Conservation (phyloP, 2,797 vertebrate genomes). For the Gobio occitaniae region DNA sequence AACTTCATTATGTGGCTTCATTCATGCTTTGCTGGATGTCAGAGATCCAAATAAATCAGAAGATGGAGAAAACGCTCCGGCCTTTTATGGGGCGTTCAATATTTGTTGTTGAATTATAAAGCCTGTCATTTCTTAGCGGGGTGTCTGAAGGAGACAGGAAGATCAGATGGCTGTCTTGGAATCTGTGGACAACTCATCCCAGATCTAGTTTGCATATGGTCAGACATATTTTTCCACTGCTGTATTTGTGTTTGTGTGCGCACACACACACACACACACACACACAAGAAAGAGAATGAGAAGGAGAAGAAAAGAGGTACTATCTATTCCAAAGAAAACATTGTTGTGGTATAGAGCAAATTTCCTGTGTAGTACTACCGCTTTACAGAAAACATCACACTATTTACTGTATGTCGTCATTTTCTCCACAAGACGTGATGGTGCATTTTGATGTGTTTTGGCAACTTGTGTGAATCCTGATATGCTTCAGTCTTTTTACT, state of each 20-base stretch:
- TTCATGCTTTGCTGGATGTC: conserved; percentile 48
- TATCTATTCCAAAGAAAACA: conserved; percentile 27
- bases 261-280: no score
- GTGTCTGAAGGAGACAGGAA: conserved; percentile 29
- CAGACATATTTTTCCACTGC: conserved; percentile 35
- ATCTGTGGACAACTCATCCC: conserved; percentile 29
- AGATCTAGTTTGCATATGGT: conserved; percentile 32
- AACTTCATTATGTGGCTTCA: conserved; percentile 53
- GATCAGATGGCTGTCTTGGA: conserved; percentile 27
- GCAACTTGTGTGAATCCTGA: conserved; percentile 18
- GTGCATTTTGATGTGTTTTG: conserved; percentile 41
- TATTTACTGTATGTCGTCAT: conserved; percentile 32
- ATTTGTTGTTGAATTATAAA: conserved; percentile 55
- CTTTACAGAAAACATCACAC: conserved; percentile 28
- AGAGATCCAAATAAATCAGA: conserved; percentile 48
- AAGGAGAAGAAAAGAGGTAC: conserved; percentile 13
- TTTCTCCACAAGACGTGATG: conserved; percentile 24
- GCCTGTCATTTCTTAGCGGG: conserved; percentile 42
- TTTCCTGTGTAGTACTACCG: conserved; percentile 21
- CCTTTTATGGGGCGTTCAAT: conserved; percentile 40
- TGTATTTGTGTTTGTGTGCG: conserved; percentile 16
- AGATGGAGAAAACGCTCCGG: conserved; percentile 21
- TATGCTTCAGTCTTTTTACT: neutral
- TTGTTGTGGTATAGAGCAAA: conserved; percentile 36
- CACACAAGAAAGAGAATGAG: conserved; percentile 8